phyloP scores from a whole-genome alignment of 2,797 vertebrate genomes.

The Leptodactylus fallax region DNA sequence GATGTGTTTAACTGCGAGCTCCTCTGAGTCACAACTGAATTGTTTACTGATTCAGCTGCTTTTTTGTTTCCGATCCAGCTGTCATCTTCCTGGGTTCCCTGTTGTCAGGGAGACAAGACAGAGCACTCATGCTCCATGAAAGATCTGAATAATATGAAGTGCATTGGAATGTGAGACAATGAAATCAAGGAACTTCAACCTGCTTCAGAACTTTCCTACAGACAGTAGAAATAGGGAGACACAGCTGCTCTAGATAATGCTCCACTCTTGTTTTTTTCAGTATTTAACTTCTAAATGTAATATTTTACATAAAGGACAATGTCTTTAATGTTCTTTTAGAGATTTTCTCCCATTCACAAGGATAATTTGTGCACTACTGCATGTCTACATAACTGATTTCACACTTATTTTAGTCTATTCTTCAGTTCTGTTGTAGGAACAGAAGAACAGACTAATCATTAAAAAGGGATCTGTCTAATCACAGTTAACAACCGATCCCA shows the following conservation, averaged over 20 bases:
- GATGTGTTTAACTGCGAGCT: not conserved
- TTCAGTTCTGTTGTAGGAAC: no score
- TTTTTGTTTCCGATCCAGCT: constrained; percentile 6
- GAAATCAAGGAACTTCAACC: not conserved
- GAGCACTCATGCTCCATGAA: not conserved
- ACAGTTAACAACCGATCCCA: no score
- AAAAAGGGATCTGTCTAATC: no score
- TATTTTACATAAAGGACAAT: not conserved
- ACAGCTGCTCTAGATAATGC: not conserved
- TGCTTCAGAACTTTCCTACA: not conserved
- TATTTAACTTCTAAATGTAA: not conserved
- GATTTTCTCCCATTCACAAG: not conserved
- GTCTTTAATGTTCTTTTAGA: not conserved
- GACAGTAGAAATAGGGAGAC: not conserved
- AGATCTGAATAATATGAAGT: constrained; percentile 1
- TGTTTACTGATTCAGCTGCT: constrained; percentile 7
- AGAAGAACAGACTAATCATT: no score
- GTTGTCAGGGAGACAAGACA: constrained; percentile 19
- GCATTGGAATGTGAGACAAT: not conserved
- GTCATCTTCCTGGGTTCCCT: not conserved
- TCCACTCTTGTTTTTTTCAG: no score
- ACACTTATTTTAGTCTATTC: no score
- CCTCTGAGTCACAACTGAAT: constrained; percentile 12
- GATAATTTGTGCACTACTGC: no score
- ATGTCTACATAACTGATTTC: no score